These are phyloP conservation scores for Strongylocentrotus purpuratus DNA, from an alignment of 35 echinoderm and acorn worm genomes.

Conservation along the genomic window DNA sequence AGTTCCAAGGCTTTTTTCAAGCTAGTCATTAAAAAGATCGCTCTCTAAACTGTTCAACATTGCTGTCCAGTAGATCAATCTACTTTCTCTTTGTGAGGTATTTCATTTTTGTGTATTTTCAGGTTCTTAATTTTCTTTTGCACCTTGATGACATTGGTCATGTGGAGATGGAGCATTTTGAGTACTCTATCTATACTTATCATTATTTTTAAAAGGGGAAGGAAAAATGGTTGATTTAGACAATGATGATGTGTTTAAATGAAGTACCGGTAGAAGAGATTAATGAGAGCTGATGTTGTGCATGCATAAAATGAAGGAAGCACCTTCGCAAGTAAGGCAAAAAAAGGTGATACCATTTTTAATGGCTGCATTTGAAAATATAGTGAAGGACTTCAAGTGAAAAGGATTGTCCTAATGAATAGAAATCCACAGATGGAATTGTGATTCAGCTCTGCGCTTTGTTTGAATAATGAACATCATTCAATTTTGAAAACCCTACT, in stretches of 20 bases:
- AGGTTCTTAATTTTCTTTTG: too few relatives aligned
- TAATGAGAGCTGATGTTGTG: neutral
- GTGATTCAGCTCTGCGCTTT: neutral
- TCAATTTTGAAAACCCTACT: neutral
- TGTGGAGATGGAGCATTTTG: too few relatives aligned
- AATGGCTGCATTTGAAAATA: neutral
- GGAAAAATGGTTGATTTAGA: too few relatives aligned
- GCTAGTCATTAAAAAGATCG: neutral
- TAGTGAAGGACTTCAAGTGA: neutral
- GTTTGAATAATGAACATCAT: neutral
- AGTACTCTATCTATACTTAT: too few relatives aligned
- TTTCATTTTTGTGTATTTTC: too few relatives aligned
- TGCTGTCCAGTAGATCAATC: too few relatives aligned
- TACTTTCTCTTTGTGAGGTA: too few relatives aligned
- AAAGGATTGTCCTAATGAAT: neutral
- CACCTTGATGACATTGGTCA: too few relatives aligned
- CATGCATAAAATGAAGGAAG: neutral
- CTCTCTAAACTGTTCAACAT: too few relatives aligned
- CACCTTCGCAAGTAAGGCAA: neutral
- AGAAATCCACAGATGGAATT: neutral
- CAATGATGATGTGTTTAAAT: too few relatives aligned
- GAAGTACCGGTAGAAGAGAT: too few relatives aligned
- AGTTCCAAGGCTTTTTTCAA: slow-evolving; percentile 36
- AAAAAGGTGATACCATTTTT: neutral
- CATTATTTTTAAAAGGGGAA: too few relatives aligned